A percentile compares a stretch with the other conserved stretches of the same genome.
phyloP scores from a whole-genome alignment of 2,113 vertebrate genomes.

The Sclerurus mexicanus region DNA sequence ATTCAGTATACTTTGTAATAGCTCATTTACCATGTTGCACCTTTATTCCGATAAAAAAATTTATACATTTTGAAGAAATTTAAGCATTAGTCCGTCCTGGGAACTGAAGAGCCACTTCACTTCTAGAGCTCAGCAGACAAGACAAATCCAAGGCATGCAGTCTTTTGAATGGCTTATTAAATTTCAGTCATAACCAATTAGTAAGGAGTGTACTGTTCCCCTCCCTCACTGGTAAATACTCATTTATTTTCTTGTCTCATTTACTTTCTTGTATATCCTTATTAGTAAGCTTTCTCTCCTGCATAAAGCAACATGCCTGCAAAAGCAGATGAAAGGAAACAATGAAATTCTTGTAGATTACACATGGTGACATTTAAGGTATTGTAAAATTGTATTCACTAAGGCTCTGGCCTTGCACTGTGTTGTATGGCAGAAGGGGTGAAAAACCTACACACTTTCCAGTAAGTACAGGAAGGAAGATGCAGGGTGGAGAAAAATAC shows the following conservation, averaged over 20 bases:
- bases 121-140: background rate
- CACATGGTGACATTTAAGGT: background rate
- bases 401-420: background rate
- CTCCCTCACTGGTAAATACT: slow-evolving; percentile 19
- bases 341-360: background rate
- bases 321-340: background rate
- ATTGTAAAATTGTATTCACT: background rate
- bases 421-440: background rate
- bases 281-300: slow-evolving; percentile 17
- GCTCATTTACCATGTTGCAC: background rate
- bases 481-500: background rate
- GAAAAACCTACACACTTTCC: background rate
- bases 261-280: slow-evolving; percentile 5
- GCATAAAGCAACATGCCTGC: background rate
- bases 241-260: slow-evolving; percentile 56
- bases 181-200: slow-evolving; percentile 50
- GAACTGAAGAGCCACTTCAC: background rate
- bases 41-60: background rate
- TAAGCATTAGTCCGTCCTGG: background rate
- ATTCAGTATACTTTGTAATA: background rate
- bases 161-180: slow-evolving; percentile 35
- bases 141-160: background rate
- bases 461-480: background rate
- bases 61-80: background rate
- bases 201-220: background rate